A percentile compares a stretch with the other conserved stretches of the same genome.
phyloP scores from a whole-genome alignment of 2,888 invertebrate species.

The Hesperia comma region DNA sequence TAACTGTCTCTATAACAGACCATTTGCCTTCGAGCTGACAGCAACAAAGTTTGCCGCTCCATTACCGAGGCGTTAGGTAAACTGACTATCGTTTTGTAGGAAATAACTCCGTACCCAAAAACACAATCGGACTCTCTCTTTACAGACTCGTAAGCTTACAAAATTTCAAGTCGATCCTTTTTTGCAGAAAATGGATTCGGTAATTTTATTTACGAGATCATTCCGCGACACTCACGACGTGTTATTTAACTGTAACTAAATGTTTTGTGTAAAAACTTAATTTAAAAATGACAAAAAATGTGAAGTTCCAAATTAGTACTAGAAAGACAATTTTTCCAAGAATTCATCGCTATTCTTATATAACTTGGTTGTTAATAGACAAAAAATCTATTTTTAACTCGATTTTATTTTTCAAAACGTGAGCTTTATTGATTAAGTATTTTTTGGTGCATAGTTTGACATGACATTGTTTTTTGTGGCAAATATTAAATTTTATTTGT shows the following conservation, averaged over 20 bases:
- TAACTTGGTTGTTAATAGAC: neutral
- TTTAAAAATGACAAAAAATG: slow-evolving; percentile 24
- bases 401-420: neutral
- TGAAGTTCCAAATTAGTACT: slow-evolving; percentile 4
- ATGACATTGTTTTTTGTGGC: slow-evolving; percentile 21
- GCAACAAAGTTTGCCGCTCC: slow-evolving; percentile 52
- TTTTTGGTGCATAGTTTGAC: neutral
- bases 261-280: slow-evolving; percentile 14
- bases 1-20: slow-evolving; percentile 66
- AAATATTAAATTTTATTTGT: too few species aligned
- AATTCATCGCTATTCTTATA: neutral
- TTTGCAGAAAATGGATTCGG: slow-evolving; percentile 16
- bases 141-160: slow-evolving; percentile 9
- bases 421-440: neutral
- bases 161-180: slow-evolving; percentile 29
- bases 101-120: slow-evolving; percentile 30
- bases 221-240: slow-evolving; percentile 39
- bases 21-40: slow-evolving; percentile 59
- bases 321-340: slow-evolving; percentile 7
- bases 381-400: neutral
- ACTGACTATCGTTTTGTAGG: slow-evolving; percentile 49
- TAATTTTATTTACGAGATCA: slow-evolving; percentile 20
- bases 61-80: slow-evolving; percentile 43
- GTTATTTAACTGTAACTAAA: slow-evolving; percentile 35
- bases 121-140: slow-evolving; percentile 22